Evolutionary conservation across 2,113 vertebrate genomes (phyloP).

Genomic region (Nicator chloris): DNA sequence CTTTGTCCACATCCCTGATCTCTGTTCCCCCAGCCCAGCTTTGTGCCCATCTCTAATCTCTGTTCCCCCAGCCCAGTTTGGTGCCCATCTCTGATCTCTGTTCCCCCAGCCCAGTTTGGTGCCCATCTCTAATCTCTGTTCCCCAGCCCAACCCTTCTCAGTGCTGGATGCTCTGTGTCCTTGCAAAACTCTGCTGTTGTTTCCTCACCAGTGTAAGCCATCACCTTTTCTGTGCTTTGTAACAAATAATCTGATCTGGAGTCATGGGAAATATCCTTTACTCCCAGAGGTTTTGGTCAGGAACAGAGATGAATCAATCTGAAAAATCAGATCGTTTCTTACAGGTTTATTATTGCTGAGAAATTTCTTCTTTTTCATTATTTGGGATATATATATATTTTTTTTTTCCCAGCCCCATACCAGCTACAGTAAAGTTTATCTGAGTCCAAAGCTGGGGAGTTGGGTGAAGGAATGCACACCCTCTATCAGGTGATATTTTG

Average conservation of each 20-base stretch:
- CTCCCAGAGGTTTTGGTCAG: not conserved
- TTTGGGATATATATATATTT: fast-evolving
- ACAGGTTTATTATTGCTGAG: not conserved
- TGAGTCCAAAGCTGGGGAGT: not conserved
- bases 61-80: too few relatives aligned
- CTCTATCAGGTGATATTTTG: not conserved
- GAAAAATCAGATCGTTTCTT: not conserved
- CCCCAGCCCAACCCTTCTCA: not conserved
- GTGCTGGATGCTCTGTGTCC: not conserved
- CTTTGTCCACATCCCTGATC: too few relatives aligned
- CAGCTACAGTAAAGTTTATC: not conserved
- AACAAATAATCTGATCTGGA: not conserved
- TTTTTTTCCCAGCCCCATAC: not conserved
- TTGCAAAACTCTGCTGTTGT: not conserved
- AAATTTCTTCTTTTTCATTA: not conserved
- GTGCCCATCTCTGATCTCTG: not conserved
- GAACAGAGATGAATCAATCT: not conserved
- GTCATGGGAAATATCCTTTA: not conserved
- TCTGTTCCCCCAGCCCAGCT: too few relatives aligned
- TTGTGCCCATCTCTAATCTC: too few relatives aligned
- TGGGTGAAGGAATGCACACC: not conserved
- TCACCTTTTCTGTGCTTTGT: not conserved
- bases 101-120: too few relatives aligned
- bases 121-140: too few relatives aligned
- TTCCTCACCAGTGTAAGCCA: not conserved